Evolutionary conservation across 1,140 invertebrate genomes (phyloP).

Genomic region (Drosophila orosa): DNA sequence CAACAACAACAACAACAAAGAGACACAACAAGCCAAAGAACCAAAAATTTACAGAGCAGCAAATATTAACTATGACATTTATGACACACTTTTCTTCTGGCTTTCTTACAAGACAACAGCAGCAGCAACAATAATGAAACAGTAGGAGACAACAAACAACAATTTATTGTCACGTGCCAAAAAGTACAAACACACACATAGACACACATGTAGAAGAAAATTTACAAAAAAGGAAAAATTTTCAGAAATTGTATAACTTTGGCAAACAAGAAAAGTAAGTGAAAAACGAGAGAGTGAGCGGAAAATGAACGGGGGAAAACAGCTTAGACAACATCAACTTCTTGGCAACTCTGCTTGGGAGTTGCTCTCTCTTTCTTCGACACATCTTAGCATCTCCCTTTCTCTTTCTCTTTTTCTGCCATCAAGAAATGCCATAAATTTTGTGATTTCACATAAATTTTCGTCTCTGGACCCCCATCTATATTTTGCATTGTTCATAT

Average conservation of each 20-base stretch:
- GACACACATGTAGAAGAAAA: constrained; percentile 24
- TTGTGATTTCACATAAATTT: constrained; percentile 78
- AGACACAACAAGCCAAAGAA: constrained; percentile 10
- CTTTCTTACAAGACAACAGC: constrained; percentile 35
- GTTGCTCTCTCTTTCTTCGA: constrained; percentile 10
- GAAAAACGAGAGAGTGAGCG: constrained; percentile 49
- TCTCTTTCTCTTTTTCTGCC: constrained; percentile 20
- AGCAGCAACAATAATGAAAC: constrained; percentile 33
- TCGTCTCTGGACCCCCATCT: constrained; percentile 17
- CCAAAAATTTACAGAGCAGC: constrained; percentile 63
- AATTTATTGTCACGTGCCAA: constrained; percentile 82
- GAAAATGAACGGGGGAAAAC: constrained; percentile 38
- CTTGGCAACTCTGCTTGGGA: constrained; percentile 49
- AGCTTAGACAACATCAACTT: constrained; percentile 59
- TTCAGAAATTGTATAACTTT: constrained; percentile 70
- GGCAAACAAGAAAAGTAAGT: constrained; percentile 72
- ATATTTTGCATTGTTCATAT: constrained; percentile 65
- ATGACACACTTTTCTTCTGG: constrained; percentile 74
- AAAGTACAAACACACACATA: constrained; percentile 63
- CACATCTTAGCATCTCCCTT: not conserved
- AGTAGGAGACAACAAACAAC: constrained; percentile 64
- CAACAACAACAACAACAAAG: not conserved
- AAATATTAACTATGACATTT: constrained; percentile 82
- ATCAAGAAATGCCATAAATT: constrained; percentile 71
- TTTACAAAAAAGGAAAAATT: constrained; percentile 2